Percentiles rank a stretch among this genome's conserved stretches.
Conservation (phyloP, 1,140 invertebrate genomes). For the Cherax destructor region DNA sequence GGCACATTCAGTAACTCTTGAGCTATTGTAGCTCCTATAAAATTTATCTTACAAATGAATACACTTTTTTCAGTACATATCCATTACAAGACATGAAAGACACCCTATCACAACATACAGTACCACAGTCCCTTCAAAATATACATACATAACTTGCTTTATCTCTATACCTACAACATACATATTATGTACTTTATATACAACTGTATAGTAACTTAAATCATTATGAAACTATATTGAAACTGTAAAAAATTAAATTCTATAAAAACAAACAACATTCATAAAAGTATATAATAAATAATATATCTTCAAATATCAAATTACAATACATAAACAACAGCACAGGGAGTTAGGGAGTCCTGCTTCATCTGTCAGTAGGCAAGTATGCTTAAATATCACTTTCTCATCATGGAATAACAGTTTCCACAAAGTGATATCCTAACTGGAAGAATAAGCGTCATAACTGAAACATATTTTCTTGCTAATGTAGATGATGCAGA, state of each 20-base stretch:
- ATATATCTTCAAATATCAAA: not conserved
- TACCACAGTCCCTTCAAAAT: not conserved
- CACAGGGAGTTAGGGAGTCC: not conserved
- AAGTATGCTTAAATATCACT: too few species aligned
- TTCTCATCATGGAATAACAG: too few species aligned
- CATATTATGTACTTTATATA: not conserved
- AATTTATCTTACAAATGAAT: not conserved
- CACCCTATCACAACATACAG: not conserved
- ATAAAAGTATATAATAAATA: not conserved
- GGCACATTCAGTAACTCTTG: not conserved
- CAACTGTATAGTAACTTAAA: not conserved
- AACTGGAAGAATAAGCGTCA: not conserved
- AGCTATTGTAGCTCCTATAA: not conserved
- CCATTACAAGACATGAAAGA: not conserved
- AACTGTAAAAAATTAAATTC: not conserved
- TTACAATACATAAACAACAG: not conserved
- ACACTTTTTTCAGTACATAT: not conserved
- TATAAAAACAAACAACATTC: not conserved
- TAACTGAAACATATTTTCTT: not conserved
- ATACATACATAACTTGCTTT: not conserved
- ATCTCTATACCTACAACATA: not conserved
- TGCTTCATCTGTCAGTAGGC: not conserved
- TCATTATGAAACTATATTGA: not conserved
- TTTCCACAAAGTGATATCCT: not conserved
- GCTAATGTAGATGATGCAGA: not conserved